These are phyloP conservation scores for Trichonephila clavipes DNA, from an alignment of 1,140 invertebrate species.

Conservation along the genomic window DNA sequence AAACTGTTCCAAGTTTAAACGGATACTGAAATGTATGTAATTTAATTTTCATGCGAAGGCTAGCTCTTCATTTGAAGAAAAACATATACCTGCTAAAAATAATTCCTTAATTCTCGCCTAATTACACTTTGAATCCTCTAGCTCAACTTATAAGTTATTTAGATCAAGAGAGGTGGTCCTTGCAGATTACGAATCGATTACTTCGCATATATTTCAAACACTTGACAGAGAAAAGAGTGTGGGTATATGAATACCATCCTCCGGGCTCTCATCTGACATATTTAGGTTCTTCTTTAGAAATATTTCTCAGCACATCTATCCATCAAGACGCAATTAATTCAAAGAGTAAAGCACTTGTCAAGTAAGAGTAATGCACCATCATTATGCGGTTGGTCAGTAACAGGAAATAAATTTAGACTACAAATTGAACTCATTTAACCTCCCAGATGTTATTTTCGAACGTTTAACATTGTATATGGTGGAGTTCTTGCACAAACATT, in stretches of 20 bases:
- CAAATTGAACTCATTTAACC: constrained; percentile 1
- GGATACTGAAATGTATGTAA: too few species aligned
- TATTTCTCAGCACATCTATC: neutral
- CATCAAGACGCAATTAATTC: constrained; percentile 11
- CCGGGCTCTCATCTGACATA: neutral
- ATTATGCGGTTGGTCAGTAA: neutral
- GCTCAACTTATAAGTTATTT: neutral
- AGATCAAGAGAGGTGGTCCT: neutral
- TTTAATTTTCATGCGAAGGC: too few species aligned
- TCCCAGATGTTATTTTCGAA: neutral
- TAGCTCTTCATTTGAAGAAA: too few species aligned
- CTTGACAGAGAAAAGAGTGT: neutral
- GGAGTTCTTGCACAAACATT: neutral
- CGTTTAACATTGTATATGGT: neutral
- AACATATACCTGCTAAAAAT: too few species aligned
- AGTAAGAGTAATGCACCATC: neutral
- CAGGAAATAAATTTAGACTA: constrained; percentile 21
- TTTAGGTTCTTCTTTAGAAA: neutral
- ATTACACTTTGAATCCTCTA: neutral
- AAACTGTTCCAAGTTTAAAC: too few species aligned
- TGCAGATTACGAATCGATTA: neutral
- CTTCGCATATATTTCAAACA: neutral
- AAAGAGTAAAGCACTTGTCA: neutral
- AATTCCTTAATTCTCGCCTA: too few species aligned
- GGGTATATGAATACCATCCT: neutral